Percentiles rank a stretch among this genome's conserved stretches.
Evolutionary conservation across 92 coral and sea anemone species (phyloP).

Genomic region (Porites cylindrica): DNA sequence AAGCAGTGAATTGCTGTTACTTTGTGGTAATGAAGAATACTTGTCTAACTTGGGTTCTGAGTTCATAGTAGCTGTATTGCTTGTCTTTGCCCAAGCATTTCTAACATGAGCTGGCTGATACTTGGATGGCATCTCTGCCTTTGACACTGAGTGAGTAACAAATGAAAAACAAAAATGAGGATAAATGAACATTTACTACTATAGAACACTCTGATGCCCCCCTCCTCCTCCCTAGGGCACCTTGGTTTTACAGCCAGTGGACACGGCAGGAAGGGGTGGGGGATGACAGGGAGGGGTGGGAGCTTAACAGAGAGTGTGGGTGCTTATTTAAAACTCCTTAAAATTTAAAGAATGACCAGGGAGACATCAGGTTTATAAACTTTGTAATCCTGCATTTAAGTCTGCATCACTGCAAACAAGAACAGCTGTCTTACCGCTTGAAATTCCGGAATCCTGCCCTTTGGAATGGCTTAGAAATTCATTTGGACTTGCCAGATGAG

Average conservation of each 20-base stretch:
- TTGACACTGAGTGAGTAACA: background rate
- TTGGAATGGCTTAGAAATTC: conserved; percentile 64
- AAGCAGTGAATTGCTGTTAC: conserved; percentile 3
- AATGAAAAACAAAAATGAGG: background rate
- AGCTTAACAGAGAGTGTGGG: no score
- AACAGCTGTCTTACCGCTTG: background rate
- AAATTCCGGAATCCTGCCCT: conserved; percentile 23
- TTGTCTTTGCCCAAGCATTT: conserved; percentile 7
- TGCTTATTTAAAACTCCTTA: no score
- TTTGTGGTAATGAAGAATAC: conserved; percentile 2
- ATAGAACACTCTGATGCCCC: no score
- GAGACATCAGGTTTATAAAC: no score
- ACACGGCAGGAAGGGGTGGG: no score
- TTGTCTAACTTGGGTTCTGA: conserved; percentile 33
- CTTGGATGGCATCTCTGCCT: background rate
- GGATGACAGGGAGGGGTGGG: no score
- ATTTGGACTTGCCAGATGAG: conserved; percentile 81
- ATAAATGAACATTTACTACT: background rate
- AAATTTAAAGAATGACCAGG: no score
- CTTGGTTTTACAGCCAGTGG: no score
- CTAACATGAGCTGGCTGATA: conserved; percentile 33
- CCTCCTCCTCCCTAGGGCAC: no score
- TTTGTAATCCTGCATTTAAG: no score
- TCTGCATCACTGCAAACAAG: no score
- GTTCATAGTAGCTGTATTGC: background rate